Conservation (phyloP, 2,888 invertebrate species). For the Branchipolynoe longqiensis region DNA sequence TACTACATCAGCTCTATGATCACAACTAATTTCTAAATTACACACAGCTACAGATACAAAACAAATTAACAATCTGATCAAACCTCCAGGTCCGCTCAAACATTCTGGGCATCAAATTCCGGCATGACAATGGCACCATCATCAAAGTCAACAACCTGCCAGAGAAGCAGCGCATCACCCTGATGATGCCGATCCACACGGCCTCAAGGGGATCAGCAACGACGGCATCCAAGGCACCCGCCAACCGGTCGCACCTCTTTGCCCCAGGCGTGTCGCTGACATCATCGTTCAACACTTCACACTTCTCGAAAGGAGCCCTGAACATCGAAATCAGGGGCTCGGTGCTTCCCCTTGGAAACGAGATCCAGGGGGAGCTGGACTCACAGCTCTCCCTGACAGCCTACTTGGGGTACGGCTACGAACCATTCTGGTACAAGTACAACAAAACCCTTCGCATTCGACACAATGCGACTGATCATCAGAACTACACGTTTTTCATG, state of each 20-base stretch:
- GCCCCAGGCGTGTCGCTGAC: background rate
- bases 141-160: constrained; percentile 18
- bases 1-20: no score
- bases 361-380: background rate
- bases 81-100: background rate
- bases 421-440: constrained; percentile 7
- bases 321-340: background rate
- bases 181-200: background rate
- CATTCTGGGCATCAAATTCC: background rate
- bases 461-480: background rate
- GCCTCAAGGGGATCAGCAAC: background rate
- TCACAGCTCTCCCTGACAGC: background rate
- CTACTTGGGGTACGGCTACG: constrained; percentile 6
- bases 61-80: no score
- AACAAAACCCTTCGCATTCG: background rate
- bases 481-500: constrained; percentile 32
- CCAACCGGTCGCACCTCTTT: background rate
- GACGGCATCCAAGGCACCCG: background rate
- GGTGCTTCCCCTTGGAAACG: background rate
- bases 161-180: background rate
- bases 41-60: no score
- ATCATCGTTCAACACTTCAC: background rate
- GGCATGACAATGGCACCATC: constrained; percentile 4
- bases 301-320: background rate
- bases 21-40: no score